Evolutionary conservation across 2,113 vertebrate species (phyloP).

Genomic region (Eurypyga helias): DNA sequence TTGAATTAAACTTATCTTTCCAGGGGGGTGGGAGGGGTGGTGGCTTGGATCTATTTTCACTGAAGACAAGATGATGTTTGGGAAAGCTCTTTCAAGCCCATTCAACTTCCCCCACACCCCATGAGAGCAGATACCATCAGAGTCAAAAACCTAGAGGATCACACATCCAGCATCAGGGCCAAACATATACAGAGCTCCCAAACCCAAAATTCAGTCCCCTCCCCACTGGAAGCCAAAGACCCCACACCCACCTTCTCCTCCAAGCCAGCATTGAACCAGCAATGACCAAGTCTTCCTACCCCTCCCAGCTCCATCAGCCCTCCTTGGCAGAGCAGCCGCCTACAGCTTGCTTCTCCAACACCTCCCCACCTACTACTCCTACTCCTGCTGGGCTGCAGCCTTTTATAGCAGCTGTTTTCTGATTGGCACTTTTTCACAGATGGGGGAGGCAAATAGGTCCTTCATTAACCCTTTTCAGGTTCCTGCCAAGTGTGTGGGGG

Average conservation of each 20-base stretch:
- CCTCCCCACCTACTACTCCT: conserved; percentile 48
- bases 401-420: conserved; percentile 66
- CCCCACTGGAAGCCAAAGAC: background rate
- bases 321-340: conserved; percentile 30
- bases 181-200: rapidly evolving
- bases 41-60: background rate
- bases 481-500: conserved; percentile 18
- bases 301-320: background rate
- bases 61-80: background rate
- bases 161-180: background rate
- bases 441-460: conserved; percentile 65
- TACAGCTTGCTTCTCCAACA: conserved; percentile 46
- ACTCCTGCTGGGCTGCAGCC: conserved; percentile 60
- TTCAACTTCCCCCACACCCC: background rate
- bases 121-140: rapidly evolving
- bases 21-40: background rate
- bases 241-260: background rate
- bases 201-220: background rate
- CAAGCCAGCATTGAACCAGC: background rate
- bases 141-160: background rate
- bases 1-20: background rate
- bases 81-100: background rate
- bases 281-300: background rate
- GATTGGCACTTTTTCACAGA: conserved; percentile 65
- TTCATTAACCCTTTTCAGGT: conserved; percentile 68